Conservation (phyloP, 2,888 invertebrate genomes). For the Drosophila mercatorum region DNA sequence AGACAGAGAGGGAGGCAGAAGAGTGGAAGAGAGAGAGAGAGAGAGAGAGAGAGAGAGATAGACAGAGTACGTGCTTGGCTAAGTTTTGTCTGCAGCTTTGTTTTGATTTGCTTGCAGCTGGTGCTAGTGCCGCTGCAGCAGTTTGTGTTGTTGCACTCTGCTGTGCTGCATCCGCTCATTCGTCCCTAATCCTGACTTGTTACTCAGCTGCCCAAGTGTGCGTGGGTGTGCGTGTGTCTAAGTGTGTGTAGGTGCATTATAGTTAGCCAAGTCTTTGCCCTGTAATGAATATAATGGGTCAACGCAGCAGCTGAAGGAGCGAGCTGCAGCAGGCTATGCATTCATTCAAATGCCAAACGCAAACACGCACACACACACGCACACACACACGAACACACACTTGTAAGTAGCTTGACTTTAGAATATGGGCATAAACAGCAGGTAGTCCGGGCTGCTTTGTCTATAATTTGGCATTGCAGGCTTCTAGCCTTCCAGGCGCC, state of each 20-base stretch:
- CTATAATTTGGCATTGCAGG: conserved; percentile 43
- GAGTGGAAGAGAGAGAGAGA: neutral
- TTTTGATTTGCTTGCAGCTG: conserved; percentile 52
- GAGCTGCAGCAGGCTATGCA: conserved; percentile 11
- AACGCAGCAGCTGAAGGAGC: conserved; percentile 2
- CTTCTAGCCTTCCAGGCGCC: conserved; percentile 42
- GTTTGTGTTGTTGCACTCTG: conserved; percentile 30
- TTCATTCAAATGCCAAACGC: conserved; percentile 19
- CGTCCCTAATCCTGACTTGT: conserved; percentile 62
- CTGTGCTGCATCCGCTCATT: conserved; percentile 49
- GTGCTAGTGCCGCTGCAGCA: conserved; percentile 19
- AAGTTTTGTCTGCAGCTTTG: conserved; percentile 54
- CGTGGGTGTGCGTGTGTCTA: neutral
- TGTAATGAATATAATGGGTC: conserved; percentile 61
- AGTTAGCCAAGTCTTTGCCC: conserved; percentile 48
- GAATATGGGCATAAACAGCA: conserved; percentile 50
- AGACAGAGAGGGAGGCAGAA: neutral
- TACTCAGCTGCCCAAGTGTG: conserved; percentile 35
- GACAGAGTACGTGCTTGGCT: conserved; percentile 2
- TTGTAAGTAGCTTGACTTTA: conserved; percentile 13
- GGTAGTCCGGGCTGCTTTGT: conserved; percentile 48
- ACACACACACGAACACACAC: neutral
- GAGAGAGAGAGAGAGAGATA: neutral
- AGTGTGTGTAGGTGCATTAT: conserved; percentile 13
- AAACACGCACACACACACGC: conserved; percentile 1